Evolutionary conservation across 1,140 invertebrate species (phyloP).

Genomic region (Pseudachorutes palmiensis): DNA sequence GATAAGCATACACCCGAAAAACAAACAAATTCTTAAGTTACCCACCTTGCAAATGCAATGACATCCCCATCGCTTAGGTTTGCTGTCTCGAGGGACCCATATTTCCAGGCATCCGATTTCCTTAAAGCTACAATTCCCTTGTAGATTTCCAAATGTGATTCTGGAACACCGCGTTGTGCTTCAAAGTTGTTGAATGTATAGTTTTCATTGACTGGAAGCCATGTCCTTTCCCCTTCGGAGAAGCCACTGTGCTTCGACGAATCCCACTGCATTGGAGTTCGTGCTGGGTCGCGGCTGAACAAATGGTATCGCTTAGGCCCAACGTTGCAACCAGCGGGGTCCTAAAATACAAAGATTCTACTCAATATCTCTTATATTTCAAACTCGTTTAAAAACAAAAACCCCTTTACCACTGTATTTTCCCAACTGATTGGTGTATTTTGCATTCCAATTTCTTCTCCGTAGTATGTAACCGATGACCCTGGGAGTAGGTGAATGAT

Average conservation of each 20-base stretch:
- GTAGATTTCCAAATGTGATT: conserved; percentile 38
- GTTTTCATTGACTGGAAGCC: conserved; percentile 56
- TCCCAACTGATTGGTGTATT: conserved; percentile 50
- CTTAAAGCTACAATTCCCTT: conserved; percentile 42
- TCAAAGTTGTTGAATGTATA: conserved; percentile 49
- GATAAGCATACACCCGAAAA: not conserved
- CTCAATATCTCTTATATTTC: not conserved
- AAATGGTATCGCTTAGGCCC: conserved; percentile 47
- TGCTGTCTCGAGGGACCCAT: conserved; percentile 14
- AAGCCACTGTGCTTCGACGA: conserved; percentile 50
- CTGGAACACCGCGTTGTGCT: conserved; percentile 41
- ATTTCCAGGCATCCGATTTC: conserved; percentile 16
- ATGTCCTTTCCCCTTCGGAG: conserved; percentile 44
- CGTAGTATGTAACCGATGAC: conserved; percentile 64
- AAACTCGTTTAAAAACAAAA: too few species aligned
- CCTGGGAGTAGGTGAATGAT: conserved; percentile 61
- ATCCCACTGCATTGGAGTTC: conserved; percentile 68
- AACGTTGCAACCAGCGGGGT: conserved; percentile 45
- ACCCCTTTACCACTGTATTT: conserved; percentile 22
- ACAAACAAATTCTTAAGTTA: not conserved
- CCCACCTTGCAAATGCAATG: conserved; percentile 21
- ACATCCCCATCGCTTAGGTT: conserved; percentile 5
- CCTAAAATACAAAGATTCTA: not conserved
- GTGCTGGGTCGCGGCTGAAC: conserved; percentile 55
- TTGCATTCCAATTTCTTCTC: conserved; percentile 72